Evolutionary conservation across 2,113 vertebrate species (phyloP), one percentile per base, ranked within the genome.

Genomic region (Cyanoderma ruficeps): DNA sequence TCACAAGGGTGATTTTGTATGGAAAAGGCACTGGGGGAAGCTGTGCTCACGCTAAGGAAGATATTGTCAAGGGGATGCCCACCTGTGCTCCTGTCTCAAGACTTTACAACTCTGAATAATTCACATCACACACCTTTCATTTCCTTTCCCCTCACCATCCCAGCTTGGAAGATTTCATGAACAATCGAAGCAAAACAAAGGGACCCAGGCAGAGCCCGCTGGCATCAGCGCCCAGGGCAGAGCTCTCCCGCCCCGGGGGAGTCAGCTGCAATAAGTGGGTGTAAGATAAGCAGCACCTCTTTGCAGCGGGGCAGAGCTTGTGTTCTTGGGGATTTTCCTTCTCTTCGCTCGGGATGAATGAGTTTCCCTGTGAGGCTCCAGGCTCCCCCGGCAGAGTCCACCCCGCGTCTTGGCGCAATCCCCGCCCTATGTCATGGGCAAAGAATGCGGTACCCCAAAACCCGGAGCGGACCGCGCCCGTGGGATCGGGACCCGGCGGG

Each of bases 381-480:
- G 74, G 84, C 89, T 95, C 85, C 56, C 3, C 9, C 15, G 75
- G 60, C 10, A 12, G n/a, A 92, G 3, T 98, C 98, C 97, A 95
- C 49, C 88, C 98, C 97, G 39, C 61, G 94, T 97, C 96, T 98
- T 98, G 94, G 56, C 39, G 37, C 18, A 52, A 95, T 71, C 86
- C 94, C 94, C 64, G 49, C 96, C 78, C 82, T 96, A 89, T 98
- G 98, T 98, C 98, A 98, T 94, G 94, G 96, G 94, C 93, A 96
- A 98, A 98, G 89, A 96, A 98, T 97, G 97, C 37, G 28, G 95
- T 28, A 47, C 94, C 97, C 87, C 89, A 97, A 98, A 98, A 94
- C 37, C 67, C 75, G 97, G 94, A 90, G 85, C 75, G 96, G 98
- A 98, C 0, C 8, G 5, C 0, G 1, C 13, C 8, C 1, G 44